A percentile compares a stretch with the other conserved stretches of the same genome.
Evolutionary conservation across 2,797 vertebrate genomes (phyloP).

Genomic region (Anableps anableps): DNA sequence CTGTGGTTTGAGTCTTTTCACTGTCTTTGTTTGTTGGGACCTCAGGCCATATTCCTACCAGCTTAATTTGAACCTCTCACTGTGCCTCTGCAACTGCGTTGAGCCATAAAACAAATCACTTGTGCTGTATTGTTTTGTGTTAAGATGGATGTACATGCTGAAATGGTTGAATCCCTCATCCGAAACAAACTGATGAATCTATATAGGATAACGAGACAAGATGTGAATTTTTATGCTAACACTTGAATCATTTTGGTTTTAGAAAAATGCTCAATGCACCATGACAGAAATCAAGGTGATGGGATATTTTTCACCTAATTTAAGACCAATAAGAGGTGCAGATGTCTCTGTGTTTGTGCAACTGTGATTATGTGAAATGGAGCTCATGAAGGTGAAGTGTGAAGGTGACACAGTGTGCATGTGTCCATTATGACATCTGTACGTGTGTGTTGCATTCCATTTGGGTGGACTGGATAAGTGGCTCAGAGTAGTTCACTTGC

Average conservation of each 20-base stretch:
- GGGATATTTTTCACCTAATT: slow-evolving; percentile 28
- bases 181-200: slow-evolving; percentile 27
- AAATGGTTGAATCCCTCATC: slow-evolving; percentile 39
- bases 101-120: slow-evolving; percentile 61
- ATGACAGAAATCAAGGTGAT: slow-evolving; percentile 23
- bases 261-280: background rate
- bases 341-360: slow-evolving; percentile 8
- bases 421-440: slow-evolving; percentile 47
- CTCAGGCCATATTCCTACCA: slow-evolving; percentile 56
- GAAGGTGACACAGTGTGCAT: slow-evolving; percentile 37
- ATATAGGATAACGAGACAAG: slow-evolving; percentile 27
- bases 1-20: slow-evolving; percentile 40
- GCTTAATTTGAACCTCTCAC: slow-evolving; percentile 70
- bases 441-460: slow-evolving; percentile 63
- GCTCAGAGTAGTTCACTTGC: slow-evolving; percentile 75
- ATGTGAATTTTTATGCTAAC: slow-evolving; percentile 12
- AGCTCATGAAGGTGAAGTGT: slow-evolving; percentile 26
- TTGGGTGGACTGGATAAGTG: slow-evolving; percentile 73
- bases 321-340: slow-evolving; percentile 9
- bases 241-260: slow-evolving; percentile 15
- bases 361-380: slow-evolving; percentile 6
- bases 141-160: slow-evolving; percentile 28
- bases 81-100: slow-evolving; percentile 53
- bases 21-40: slow-evolving; percentile 38
- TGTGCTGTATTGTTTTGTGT: slow-evolving; percentile 41